These are phyloP conservation scores for Agrotis puta DNA, from an alignment of 2,888 invertebrate species.

Conservation along the genomic window DNA sequence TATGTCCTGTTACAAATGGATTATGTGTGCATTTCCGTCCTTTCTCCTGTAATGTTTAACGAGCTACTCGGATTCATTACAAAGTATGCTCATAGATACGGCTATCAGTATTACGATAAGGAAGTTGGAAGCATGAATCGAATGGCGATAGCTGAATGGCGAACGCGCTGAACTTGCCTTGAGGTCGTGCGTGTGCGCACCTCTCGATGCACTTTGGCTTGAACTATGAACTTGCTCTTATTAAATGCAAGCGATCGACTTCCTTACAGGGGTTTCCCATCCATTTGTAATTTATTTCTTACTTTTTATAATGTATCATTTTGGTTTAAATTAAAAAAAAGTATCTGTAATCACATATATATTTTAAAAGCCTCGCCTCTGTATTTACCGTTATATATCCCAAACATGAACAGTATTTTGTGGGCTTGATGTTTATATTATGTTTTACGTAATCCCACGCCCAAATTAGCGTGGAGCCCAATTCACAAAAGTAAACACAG, in stretches of 20 bases:
- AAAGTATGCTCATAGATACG: slow-evolving; percentile 20
- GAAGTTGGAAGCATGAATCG: slow-evolving; percentile 7
- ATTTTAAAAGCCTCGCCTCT: too few species aligned
- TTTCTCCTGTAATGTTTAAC: slow-evolving; percentile 33
- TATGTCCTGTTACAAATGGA: slow-evolving; percentile 56
- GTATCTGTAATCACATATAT: too few species aligned
- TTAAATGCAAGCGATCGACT: not conserved
- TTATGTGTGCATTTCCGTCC: slow-evolving; percentile 46
- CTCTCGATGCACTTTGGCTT: not conserved
- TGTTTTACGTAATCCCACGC: too few species aligned
- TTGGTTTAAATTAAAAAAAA: too few species aligned
- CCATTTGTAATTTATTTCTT: not conserved
- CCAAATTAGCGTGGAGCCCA: not conserved
- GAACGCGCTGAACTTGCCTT: not conserved
- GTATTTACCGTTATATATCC: too few species aligned
- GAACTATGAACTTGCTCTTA: slow-evolving; percentile 7
- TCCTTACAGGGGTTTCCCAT: not conserved
- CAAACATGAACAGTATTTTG: too few species aligned
- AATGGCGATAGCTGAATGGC: slow-evolving; percentile 7
- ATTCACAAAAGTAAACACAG: not conserved
- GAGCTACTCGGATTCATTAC: slow-evolving; percentile 24
- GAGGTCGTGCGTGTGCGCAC: not conserved
- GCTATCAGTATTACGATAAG: slow-evolving; percentile 3
- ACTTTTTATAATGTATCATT: not conserved
- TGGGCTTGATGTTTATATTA: too few species aligned